These are phyloP conservation scores for Aradophagus sp. DNA, from an alignment of 1,140 invertebrate genomes.

Conservation along the genomic window DNA sequence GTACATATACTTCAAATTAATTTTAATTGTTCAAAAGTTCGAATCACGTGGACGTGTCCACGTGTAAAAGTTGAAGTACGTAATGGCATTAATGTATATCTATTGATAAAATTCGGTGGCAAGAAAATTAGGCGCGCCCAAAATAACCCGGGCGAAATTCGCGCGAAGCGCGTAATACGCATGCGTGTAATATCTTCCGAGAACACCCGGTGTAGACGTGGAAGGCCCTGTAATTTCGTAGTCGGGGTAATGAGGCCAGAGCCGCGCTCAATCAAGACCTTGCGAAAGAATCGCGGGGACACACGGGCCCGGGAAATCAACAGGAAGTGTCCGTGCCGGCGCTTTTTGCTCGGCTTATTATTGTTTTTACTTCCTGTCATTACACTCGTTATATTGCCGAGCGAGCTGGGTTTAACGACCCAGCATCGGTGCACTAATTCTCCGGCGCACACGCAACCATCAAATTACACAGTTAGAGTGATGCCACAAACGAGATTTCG, in stretches of 20 bases:
- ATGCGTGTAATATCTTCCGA: constrained; percentile 61
- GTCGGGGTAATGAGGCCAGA: constrained; percentile 63
- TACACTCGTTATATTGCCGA: constrained; percentile 15
- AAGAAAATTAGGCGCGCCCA: constrained; percentile 30
- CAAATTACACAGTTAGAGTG: constrained; percentile 22
- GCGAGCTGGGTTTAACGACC: constrained; percentile 33
- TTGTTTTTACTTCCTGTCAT: constrained; percentile 29
- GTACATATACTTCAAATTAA: no score
- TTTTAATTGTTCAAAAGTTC: no score
- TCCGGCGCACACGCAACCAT: constrained; percentile 8
- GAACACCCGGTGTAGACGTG: no score
- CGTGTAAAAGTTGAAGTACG: no score
- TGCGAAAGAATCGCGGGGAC: no score
- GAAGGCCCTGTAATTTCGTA: constrained; percentile 69
- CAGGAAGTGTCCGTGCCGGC: constrained; percentile 11
- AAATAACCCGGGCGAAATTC: constrained; percentile 62
- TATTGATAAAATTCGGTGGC: constrained; percentile 38
- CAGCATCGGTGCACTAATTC: constrained; percentile 5
- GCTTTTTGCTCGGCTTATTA: constrained; percentile 11
- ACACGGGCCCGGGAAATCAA: constrained; percentile 34
- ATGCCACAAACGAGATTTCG: constrained; percentile 10
- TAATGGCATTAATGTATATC: no score
- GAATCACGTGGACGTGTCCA: no score
- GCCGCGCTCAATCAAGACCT: constrained; percentile 66
- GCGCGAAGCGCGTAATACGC: constrained; percentile 54